Base-by-base conservation (phyloP, 1,140 invertebrate species). In the Andrena cerasifolii region DNA sequence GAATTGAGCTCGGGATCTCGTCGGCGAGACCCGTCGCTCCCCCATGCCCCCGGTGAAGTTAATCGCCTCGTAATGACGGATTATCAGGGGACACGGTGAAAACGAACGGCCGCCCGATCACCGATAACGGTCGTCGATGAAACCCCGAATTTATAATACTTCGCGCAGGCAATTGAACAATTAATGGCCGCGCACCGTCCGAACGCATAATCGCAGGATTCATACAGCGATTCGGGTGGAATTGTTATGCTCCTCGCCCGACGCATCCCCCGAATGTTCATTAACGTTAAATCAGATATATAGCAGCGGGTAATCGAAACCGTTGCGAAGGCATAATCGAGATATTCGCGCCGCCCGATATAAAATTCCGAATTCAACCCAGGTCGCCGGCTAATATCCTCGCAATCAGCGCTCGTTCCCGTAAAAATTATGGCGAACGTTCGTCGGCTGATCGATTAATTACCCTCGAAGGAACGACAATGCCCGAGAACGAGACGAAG, bases 241-340 rank as follows among this genome's bases (percentile, higher is more conserved):
- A 74, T 74, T 33, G 36, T 74, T 54, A 24, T 24, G 62, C 63
- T 40, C 45, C n/a, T 26, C 2, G 18, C 49, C n/a, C 18, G 3
- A 18, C 16, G 14, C 36, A 18, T n/a, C 18, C 26, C 28, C 2
- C 26, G 62, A 45, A 10, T n/a, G 28, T 21, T 66, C 72, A 56
- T 75, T 75, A 75, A 75, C 62, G 72, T 6, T 66, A 45, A 66
- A 75, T 75, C 43, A 24, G 51, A 14, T 31, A n/a, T 40, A 24
- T 31, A 56, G 12, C 36, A 14, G 3, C 7, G 14, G 24, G 36
- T 31, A 66, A 67, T 67, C 61, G 62, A 33, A 67, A 56, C 47
- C 24, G 31, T 47, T 26, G 24, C 49, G 36, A 18, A 56, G 61
- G 61, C 36, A 54, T 43, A 66, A 43, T 65, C 61, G 61, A 24